Evolutionary conservation across 2,888 invertebrate genomes (phyloP).

Genomic region (Oscheius sp.): DNA sequence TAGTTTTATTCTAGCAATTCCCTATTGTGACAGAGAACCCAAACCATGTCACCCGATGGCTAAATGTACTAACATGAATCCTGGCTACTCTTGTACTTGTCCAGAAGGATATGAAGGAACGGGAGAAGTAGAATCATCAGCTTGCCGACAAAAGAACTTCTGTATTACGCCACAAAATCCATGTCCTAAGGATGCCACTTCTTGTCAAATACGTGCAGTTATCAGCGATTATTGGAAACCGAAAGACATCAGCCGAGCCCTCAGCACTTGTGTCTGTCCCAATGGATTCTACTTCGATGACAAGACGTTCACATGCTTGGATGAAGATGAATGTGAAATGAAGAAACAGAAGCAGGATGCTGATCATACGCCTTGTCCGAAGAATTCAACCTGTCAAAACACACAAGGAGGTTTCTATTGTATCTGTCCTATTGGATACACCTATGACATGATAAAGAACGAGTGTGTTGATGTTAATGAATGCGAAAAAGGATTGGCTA

Average conservation of each 20-base stretch:
- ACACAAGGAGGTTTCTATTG: conserved; percentile 23
- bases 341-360: background rate
- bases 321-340: conserved; percentile 9
- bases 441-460: background rate
- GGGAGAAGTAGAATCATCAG: no score
- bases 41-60: background rate
- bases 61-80: background rate
- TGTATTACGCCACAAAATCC: background rate
- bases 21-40: background rate
- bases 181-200: conserved; percentile 16
- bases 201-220: background rate
- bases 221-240: no score
- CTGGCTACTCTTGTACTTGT: conserved; percentile 2
- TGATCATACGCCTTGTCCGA: conserved; percentile 7
- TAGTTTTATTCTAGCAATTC: background rate
- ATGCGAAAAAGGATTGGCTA: background rate
- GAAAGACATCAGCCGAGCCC: background rate
- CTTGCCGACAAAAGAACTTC: background rate
- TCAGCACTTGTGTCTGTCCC: background rate
- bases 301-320: conserved; percentile 9
- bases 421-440: background rate
- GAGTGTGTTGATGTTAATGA: conserved; percentile 19
- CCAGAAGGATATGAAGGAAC: background rate
- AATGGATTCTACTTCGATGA: conserved; percentile 4
- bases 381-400: conserved; percentile 11